phyloP scores from a whole-genome alignment of 2,113 vertebrate species.

The Corvus cornix region DNA sequence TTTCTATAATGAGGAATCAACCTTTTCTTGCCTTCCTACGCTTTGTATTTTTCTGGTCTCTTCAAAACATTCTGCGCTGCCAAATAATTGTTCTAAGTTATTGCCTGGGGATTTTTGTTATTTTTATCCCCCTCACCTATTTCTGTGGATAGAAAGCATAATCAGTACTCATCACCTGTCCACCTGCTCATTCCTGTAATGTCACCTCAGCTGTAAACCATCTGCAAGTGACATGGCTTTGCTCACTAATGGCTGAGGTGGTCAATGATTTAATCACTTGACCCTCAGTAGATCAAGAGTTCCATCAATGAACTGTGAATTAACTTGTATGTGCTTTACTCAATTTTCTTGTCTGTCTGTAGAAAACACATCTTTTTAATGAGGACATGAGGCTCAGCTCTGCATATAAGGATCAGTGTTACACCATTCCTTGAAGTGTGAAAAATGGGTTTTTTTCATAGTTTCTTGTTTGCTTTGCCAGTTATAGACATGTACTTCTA shows the following conservation, averaged over 20 bases:
- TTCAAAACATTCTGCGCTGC: neutral
- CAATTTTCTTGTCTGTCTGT: neutral
- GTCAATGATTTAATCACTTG: conserved; percentile 50
- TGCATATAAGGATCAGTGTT: neutral
- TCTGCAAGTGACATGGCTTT: neutral
- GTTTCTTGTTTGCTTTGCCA: neutral
- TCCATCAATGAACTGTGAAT: neutral
- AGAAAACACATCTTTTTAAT: neutral
- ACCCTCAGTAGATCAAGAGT: conserved; percentile 26
- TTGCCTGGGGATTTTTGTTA: neutral
- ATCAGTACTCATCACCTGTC: neutral
- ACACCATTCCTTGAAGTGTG: neutral
- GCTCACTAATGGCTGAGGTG: conserved; percentile 19
- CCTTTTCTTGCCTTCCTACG: neutral
- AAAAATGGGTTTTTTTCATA: neutral
- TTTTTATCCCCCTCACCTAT: neutral
- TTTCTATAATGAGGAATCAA: conserved; percentile 12
- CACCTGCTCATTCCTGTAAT: neutral
- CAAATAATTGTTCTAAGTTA: conserved; percentile 16
- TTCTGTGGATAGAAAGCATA: neutral
- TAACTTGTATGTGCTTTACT: neutral
- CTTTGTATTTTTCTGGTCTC: neutral
- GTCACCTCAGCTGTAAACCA: conserved; percentile 8
- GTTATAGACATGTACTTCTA: neutral
- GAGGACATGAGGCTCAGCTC: neutral